Percentiles rank a stretch among this genome's conserved stretches.
Conservation (phyloP, 2,888 invertebrate genomes). For the Lycia hirtaria region DNA sequence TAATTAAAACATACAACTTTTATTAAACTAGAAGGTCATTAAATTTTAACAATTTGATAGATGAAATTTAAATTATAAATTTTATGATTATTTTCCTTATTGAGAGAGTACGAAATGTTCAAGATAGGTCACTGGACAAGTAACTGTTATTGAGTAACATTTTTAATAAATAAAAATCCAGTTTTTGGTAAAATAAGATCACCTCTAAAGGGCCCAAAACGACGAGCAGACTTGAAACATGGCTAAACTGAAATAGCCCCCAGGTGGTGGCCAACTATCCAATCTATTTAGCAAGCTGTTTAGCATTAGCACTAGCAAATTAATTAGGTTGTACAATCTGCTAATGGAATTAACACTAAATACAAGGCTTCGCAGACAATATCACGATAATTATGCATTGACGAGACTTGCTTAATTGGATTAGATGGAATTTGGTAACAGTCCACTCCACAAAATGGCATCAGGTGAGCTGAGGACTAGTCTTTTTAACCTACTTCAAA, state of each 20-base stretch:
- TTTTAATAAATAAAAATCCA: no score
- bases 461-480: no score
- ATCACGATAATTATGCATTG: constrained; percentile 24
- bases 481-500: no score
- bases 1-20: no score
- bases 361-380: constrained; percentile 23
- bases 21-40: no score
- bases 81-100: no score
- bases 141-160: no score
- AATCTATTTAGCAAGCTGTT: constrained; percentile 12
- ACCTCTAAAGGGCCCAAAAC: not conserved
- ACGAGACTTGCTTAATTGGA: constrained; percentile 24
- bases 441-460: not conserved
- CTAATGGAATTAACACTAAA: constrained; percentile 25
- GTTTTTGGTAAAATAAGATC: no score
- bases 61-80: no score
- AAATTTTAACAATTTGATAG: no score
- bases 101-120: no score
- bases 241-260: not conserved
- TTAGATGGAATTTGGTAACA: constrained; percentile 14
- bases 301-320: constrained; percentile 16
- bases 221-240: not conserved
- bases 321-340: constrained; percentile 20
- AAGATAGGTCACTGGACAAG: no score
- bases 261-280: constrained; percentile 1